Evolutionary conservation across 2,113 vertebrate species (phyloP).

Genomic region (Macheiramphus alcinus): DNA sequence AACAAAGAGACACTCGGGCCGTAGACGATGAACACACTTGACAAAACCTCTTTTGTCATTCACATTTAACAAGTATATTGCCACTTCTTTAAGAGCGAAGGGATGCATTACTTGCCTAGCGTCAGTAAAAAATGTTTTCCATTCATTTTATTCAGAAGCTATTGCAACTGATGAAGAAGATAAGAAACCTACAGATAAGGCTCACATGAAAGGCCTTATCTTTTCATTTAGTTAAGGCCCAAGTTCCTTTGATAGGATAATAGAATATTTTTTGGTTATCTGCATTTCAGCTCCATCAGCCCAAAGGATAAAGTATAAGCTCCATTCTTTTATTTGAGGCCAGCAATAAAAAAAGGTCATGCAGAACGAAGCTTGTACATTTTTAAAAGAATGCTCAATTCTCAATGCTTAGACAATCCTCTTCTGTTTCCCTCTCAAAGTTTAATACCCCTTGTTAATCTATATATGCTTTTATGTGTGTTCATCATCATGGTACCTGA

Average conservation of each 20-base stretch:
- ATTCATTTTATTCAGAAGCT: conserved; percentile 2
- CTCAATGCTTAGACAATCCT: neutral
- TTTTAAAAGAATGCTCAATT: neutral
- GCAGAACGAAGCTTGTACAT: neutral
- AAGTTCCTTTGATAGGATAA: neutral
- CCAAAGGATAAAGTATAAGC: neutral
- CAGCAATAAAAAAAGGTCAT: conserved; percentile 16
- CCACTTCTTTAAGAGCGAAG: neutral
- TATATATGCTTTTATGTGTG: neutral
- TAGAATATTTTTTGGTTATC: neutral
- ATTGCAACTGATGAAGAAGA: conserved; percentile 11
- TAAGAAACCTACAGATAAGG: conserved; percentile 3
- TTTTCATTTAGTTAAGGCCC: neutral
- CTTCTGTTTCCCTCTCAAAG: neutral
- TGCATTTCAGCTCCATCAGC: neutral
- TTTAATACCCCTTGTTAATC: neutral
- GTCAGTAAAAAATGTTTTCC: neutral
- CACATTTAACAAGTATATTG: neutral
- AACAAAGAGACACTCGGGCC: neutral
- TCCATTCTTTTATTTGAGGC: neutral
- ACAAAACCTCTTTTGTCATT: neutral
- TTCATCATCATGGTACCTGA: neutral
- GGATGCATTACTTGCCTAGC: neutral
- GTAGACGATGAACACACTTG: neutral
- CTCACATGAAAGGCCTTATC: neutral